Evolutionary conservation across 2,113 vertebrate species (phyloP), one percentile per base, ranked within the genome.

Genomic region (Orthochromis indermauri): DNA sequence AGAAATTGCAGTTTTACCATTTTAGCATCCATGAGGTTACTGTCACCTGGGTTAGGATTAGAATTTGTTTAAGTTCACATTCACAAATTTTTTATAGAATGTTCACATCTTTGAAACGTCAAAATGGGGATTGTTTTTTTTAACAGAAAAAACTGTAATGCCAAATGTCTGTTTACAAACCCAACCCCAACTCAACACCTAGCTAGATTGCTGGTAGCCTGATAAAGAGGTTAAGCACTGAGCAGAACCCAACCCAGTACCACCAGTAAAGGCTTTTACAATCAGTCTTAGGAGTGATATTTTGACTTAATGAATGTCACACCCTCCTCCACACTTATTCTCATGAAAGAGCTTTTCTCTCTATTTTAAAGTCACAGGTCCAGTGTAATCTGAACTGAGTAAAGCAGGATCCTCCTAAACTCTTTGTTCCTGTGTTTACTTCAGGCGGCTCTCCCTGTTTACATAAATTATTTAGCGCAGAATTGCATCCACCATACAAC

Each of bases 391-490:
- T 57, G 51, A 83, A 53, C 82, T 14, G 49, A 14, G 80, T 73
- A 42, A 79, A 17, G 7, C 73, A 63, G 68, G 42, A 86, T 80
- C 31, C 47, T 81, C 78, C 63, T 88, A 63, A 63, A 63, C 59
- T 63, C 86, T 95, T 93, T 92, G 94, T 90, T 93, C 49, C 24
- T 40, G n/a, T 92, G 93, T 94, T 95, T 95, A 94, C 86, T 91
- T 88, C 47, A 91, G 47, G 54, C 17, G 19, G 76, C 61, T 89
- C 87, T 89, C 71, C 28, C 14, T 92, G 90, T 94, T 96, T 94
- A 94, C 86, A 84, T 80, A 63, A 81, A 76, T 81, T 83, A 84
- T 14, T 47, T 17, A 82, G 81, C 3, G 26, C 91, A 79, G 54
- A 92, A 95, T 94, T 94, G 83, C 90, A 87, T 83, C 80, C 91